Percentiles rank a stretch among this genome's conserved stretches.
Conservation (phyloP, 2,797 vertebrate species). For the Borostomias antarcticus region DNA sequence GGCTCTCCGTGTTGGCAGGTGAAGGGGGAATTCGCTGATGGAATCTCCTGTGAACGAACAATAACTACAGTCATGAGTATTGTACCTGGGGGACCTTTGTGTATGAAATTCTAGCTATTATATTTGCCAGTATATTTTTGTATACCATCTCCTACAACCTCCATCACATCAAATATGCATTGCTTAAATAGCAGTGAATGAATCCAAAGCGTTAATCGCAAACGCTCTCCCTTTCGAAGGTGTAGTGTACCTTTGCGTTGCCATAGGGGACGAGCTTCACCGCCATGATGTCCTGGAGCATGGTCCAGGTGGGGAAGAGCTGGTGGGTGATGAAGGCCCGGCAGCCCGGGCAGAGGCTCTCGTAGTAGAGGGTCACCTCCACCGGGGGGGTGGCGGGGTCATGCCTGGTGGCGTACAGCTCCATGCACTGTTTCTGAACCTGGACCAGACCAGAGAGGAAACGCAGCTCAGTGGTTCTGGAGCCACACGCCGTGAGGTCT, state of each 20-base stretch:
- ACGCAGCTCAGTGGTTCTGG: too few relatives aligned
- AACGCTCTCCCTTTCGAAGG: not conserved
- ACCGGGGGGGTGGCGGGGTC: conserved; percentile 58
- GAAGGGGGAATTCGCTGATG: conserved; percentile 72
- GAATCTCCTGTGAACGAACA: conserved; percentile 57
- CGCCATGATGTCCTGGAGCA: conserved; percentile 79
- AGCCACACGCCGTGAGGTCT: too few relatives aligned
- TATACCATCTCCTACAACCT: too few relatives aligned
- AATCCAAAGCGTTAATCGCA: too few relatives aligned
- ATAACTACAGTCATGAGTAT: not conserved
- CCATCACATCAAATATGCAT: too few relatives aligned
- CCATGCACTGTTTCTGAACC: conserved; percentile 80
- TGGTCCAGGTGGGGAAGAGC: conserved; percentile 85
- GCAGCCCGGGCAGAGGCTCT: conserved; percentile 84
- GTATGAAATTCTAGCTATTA: not conserved
- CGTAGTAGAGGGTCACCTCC: conserved; percentile 83
- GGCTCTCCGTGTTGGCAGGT: conserved; percentile 83
- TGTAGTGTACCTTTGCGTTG: conserved; percentile 78
- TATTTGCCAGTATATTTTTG: too few relatives aligned
- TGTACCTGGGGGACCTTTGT: too few relatives aligned
- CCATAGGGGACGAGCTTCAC: conserved; percentile 89
- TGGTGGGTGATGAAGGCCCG: conserved; percentile 74
- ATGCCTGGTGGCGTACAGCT: conserved; percentile 49
- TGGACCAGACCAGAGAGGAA: too few relatives aligned
- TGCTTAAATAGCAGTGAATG: too few relatives aligned